A percentile compares a stretch with the other conserved stretches of the same genome.
Conservation (phyloP, 2,888 invertebrate genomes). For the Synanthedon vespiformis region DNA sequence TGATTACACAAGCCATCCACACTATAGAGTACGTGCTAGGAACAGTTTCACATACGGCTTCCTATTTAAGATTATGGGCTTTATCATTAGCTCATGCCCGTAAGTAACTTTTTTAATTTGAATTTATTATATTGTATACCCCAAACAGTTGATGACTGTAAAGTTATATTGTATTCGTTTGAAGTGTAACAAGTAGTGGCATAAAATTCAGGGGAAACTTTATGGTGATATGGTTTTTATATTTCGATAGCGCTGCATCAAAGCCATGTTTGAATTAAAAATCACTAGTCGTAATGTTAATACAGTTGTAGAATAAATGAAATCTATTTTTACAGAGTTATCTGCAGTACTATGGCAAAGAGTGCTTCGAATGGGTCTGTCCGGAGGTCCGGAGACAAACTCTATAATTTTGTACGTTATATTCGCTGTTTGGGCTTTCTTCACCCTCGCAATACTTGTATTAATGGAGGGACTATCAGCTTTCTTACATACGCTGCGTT, state of each 20-base stretch:
- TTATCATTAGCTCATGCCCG: slow-evolving; percentile 89
- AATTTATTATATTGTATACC: too few species aligned
- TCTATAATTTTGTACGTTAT: slow-evolving; percentile 70
- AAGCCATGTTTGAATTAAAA: too few species aligned
- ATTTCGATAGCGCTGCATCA: too few species aligned
- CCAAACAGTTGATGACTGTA: too few species aligned
- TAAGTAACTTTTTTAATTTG: slow-evolving; percentile 52
- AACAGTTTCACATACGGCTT: slow-evolving; percentile 92
- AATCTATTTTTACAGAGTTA: slow-evolving; percentile 65
- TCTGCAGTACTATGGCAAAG: slow-evolving; percentile 85
- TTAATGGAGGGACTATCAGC: slow-evolving; percentile 94
- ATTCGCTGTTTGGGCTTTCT: slow-evolving; percentile 83
- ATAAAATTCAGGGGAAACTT: too few species aligned
- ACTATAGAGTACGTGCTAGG: slow-evolving; percentile 92
- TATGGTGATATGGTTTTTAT: too few species aligned
- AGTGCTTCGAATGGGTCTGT: slow-evolving; percentile 72
- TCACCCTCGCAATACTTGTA: slow-evolving; percentile 85
- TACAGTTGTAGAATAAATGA: too few species aligned
- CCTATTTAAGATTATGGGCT: slow-evolving; percentile 91
- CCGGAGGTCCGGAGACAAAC: slow-evolving; percentile 30
- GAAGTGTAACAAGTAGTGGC: too few species aligned
- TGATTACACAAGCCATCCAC: slow-evolving; percentile 89
- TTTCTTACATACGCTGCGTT: slow-evolving; percentile 87
- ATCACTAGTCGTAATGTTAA: too few species aligned
- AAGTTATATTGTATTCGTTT: too few species aligned